Conservation (phyloP, 2,888 invertebrate species). For the Latheticus oryzae region DNA sequence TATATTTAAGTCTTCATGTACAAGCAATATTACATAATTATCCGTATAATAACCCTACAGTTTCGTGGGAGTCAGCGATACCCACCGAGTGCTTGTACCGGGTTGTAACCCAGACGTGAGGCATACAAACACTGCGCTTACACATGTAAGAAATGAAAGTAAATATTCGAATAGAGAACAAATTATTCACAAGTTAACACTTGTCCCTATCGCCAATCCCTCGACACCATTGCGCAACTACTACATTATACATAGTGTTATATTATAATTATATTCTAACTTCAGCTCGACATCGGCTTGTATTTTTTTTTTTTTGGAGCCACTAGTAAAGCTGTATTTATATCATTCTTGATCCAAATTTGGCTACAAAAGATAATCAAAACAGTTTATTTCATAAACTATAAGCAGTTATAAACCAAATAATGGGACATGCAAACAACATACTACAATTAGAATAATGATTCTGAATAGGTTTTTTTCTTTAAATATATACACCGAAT, state of each 20-base stretch:
- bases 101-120: constrained; percentile 54
- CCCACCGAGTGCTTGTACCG: constrained; percentile 61
- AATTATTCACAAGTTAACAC: constrained; percentile 62
- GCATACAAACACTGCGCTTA: constrained; percentile 60
- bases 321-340: constrained; percentile 56
- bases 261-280: constrained; percentile 60
- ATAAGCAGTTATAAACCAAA: constrained; percentile 64
- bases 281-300: constrained; percentile 52
- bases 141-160: constrained; percentile 59
- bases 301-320: constrained; percentile 50
- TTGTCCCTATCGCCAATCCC: constrained; percentile 65
- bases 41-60: constrained; percentile 68
- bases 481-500: constrained; percentile 60
- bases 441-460: constrained; percentile 58
- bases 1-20: constrained; percentile 83
- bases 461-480: constrained; percentile 47
- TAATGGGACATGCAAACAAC: constrained; percentile 61
- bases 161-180: constrained; percentile 65
- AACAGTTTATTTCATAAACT: constrained; percentile 59
- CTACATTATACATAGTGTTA: constrained; percentile 61
- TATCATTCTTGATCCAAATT: constrained; percentile 52
- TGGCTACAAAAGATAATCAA: constrained; percentile 54
- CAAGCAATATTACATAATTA: constrained; percentile 78
- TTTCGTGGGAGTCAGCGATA: constrained; percentile 61
- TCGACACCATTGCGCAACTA: constrained; percentile 63